A percentile compares a stretch with the other conserved stretches of the same genome.
Evolutionary conservation across 2,113 vertebrate genomes (phyloP).

Genomic region (Ctenodactylus gundi): DNA sequence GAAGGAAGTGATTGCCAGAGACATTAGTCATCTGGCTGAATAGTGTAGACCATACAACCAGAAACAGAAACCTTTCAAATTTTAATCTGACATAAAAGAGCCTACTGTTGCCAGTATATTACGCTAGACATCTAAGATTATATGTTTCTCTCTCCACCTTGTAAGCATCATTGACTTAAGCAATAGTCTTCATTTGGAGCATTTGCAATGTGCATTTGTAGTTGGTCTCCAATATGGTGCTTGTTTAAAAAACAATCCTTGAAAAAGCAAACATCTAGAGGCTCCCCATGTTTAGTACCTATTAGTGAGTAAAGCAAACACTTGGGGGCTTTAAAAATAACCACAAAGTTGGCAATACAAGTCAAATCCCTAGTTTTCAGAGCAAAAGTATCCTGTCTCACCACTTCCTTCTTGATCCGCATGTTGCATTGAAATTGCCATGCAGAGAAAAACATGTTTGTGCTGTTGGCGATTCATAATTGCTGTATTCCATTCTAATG

Average conservation of each 20-base stretch:
- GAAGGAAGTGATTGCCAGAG: background rate
- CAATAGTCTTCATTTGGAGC: background rate
- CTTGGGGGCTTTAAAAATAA: background rate
- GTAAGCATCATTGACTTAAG: background rate
- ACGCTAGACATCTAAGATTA: background rate
- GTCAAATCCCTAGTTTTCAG: background rate
- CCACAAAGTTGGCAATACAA: background rate
- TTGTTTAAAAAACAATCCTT: background rate
- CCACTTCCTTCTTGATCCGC: conserved; percentile 32
- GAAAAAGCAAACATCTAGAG: background rate
- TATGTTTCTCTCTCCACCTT: background rate
- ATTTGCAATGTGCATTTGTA: background rate
- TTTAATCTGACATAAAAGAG: background rate
- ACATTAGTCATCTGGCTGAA: background rate
- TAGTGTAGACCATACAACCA: background rate
- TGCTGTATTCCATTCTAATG: background rate
- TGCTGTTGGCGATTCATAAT: background rate
- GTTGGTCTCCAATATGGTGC: background rate
- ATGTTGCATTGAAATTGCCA: background rate
- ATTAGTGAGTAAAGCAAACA: conserved; percentile 21
- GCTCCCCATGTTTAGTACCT: background rate
- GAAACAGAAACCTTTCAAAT: conserved; percentile 7
- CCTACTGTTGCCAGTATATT: background rate
- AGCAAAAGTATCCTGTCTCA: background rate
- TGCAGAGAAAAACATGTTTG: background rate